These are phyloP conservation scores for Oxygymnocypris stewartii DNA, from an alignment of 2,113 vertebrate genomes.

Conservation along the genomic window DNA sequence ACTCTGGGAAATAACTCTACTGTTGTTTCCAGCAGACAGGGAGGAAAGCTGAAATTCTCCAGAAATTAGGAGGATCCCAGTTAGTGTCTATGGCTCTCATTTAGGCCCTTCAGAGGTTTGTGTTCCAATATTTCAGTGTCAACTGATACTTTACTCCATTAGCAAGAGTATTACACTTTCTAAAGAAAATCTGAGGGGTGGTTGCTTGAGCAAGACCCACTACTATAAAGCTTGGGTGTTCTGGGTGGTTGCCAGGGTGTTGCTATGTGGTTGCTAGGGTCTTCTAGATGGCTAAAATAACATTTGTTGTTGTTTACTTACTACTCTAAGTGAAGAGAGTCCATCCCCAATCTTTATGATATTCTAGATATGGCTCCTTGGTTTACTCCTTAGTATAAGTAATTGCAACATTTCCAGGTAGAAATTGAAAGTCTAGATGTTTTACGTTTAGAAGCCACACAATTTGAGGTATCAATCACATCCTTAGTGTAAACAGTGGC, in stretches of 20 bases:
- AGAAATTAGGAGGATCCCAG: neutral
- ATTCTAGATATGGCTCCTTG: neutral
- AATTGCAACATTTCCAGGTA: neutral
- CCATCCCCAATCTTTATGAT: too few relatives aligned
- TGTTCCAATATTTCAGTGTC: constrained; percentile 18
- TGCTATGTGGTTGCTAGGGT: neutral
- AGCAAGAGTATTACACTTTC: neutral
- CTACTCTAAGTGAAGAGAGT: too few relatives aligned
- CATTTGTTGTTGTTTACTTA: neutral
- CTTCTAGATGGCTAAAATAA: neutral
- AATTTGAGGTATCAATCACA: neutral
- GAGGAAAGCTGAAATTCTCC: constrained; percentile 26
- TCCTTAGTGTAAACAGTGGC: neutral
- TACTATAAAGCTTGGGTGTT: neutral
- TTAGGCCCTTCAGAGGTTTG: neutral
- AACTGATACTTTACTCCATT: neutral
- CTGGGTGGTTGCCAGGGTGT: neutral
- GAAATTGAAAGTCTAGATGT: neutral
- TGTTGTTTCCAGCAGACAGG: constrained; percentile 48
- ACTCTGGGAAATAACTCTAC: constrained; percentile 51
- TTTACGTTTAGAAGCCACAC: neutral
- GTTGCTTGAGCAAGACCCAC: neutral
- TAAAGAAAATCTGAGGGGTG: neutral
- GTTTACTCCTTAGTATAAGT: neutral
- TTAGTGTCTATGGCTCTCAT: neutral